phyloP scores from a whole-genome alignment of 2,797 vertebrate species.

The Platalea minor region DNA sequence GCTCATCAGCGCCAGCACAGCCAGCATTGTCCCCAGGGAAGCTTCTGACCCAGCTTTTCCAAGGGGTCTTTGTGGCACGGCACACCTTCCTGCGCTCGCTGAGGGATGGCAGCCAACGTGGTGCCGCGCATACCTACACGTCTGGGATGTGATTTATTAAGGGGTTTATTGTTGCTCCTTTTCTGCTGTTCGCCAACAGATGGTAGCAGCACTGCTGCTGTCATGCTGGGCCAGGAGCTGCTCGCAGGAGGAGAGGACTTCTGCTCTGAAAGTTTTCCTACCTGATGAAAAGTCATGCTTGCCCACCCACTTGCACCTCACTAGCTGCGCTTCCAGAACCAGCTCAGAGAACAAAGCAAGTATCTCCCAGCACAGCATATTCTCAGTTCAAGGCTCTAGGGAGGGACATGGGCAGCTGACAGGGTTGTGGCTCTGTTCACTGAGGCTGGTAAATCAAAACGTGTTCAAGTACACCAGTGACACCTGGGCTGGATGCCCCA shows the following conservation, averaged over 20 bases:
- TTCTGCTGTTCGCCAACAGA: slow-evolving; percentile 56
- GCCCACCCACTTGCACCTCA: neutral
- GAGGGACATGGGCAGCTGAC: neutral
- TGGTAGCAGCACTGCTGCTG: slow-evolving; percentile 42
- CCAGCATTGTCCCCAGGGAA: neutral
- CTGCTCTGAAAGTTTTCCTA: slow-evolving; percentile 9
- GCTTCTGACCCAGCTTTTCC: neutral
- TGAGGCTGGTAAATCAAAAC: neutral
- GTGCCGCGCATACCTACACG: fast-evolving
- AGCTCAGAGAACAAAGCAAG: neutral
- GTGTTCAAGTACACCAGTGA: neutral
- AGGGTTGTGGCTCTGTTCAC: neutral
- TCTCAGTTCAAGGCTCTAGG: neutral
- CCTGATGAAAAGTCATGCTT: neutral
- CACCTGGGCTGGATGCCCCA: neutral
- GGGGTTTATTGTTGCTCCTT: neutral
- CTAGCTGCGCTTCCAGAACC: neutral
- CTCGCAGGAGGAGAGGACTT: neutral
- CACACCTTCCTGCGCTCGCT: fast-evolving
- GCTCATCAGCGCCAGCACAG: neutral
- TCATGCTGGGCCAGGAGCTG: neutral
- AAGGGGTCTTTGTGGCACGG: neutral
- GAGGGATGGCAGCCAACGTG: fast-evolving
- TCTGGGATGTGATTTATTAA: neutral
- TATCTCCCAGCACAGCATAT: neutral